Conservation (phyloP, 2,113 vertebrate genomes). For the Apteryx owenii region DNA sequence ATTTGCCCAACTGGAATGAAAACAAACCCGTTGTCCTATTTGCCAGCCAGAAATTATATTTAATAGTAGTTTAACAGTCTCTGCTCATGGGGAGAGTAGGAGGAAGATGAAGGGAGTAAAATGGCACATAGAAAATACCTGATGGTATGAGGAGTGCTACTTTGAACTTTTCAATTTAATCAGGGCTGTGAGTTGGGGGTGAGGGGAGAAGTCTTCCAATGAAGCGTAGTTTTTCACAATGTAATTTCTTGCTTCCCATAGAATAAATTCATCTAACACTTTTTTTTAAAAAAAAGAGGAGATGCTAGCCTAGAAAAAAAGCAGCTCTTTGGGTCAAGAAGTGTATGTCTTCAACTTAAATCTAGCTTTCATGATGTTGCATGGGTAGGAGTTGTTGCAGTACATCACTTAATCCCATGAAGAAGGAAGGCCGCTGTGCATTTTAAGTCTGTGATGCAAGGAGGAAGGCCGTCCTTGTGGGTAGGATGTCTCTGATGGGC, state of each 20-base stretch:
- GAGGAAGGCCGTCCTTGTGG: background rate
- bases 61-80: background rate
- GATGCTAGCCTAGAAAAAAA: background rate
- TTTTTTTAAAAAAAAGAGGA: background rate
- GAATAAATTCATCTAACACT: background rate
- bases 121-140: background rate
- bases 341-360: background rate
- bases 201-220: background rate
- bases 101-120: background rate
- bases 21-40: conserved; percentile 7
- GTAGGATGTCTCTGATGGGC: background rate
- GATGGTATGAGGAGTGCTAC: background rate
- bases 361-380: background rate
- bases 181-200: background rate
- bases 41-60: background rate
- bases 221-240: background rate
- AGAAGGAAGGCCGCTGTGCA: background rate
- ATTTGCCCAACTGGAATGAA: conserved; percentile 15
- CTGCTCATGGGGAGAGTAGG: background rate
- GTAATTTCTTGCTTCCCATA: background rate
- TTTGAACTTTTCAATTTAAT: background rate
- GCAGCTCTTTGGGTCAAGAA: background rate
- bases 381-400: background rate
- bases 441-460: fast-evolving
- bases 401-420: fast-evolving